Base-by-base conservation (phyloP, 30 jellyfish, hydroid and myxozoan genomes). In the Chrysaora quinquecirrha region DNA sequence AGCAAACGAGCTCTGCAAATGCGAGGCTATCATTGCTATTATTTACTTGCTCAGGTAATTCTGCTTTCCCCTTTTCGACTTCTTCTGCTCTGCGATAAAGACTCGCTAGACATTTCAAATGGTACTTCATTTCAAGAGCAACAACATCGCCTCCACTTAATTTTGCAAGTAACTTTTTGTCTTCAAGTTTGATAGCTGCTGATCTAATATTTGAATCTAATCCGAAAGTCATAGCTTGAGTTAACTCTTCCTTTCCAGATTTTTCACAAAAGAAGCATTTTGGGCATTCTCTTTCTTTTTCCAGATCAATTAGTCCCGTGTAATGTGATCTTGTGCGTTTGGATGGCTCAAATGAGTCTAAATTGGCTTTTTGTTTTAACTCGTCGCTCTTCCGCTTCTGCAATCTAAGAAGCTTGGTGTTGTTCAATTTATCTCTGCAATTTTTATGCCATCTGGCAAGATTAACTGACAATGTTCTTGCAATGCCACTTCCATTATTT, bases 121-220 rank as follows among this genome's bases (percentile, higher is more conserved):
- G 84, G 43, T 72, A 33, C 43, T 72, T 49, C 27, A 46, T 32
- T 49, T 72, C 84, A 30, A 38, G 34, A 3, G 84, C 84, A 21
- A 72, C 47, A 47, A 72, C 46, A 47, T 72, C 84, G 18, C 84
- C 84, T 11, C 43, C 84, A 72, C 84, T 49, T 16, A 72, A 25
- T 47, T 72, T 72, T 47, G 84, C 84, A 48, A 70, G 84, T 33
- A 72, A 61, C 71, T 72, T 46, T 43, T 47, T 49, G 35, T 72
- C 84, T 43, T 43, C 58, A 43, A 43, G 58, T 43, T 43, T 43
- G 58, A 43, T 43, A 43, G 58, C 58, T 43, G 9, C 58, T 43
- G 58, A 43, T 43, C 58, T 43, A 43, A 43, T 16, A 43, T 43
- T 43, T 43, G 58, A 43, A 43, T 43, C 58, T 43, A 43, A 43